These are phyloP conservation scores for Pristionchus mayeri DNA, from an alignment of 2,888 invertebrate genomes.

Conservation along the genomic window DNA sequence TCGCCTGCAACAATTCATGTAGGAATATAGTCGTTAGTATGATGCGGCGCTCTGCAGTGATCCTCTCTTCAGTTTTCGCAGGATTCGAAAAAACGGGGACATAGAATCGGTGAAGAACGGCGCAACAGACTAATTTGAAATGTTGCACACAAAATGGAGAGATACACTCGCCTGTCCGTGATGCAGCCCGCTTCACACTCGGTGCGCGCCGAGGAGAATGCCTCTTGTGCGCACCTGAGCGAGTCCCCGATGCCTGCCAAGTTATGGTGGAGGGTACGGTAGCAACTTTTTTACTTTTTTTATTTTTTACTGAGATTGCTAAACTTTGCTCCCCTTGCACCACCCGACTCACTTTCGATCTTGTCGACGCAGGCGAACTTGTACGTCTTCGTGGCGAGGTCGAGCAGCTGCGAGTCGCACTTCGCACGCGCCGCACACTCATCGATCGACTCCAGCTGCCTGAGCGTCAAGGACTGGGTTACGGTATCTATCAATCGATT, in stretches of 20 bases:
- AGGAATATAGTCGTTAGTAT: too few relatives aligned
- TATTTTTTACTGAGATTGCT: too few relatives aligned
- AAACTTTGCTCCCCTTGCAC: too few relatives aligned
- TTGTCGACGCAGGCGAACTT: conserved; percentile 48
- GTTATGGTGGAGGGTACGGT: background rate
- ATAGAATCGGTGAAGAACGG: too few relatives aligned
- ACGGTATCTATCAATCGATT: background rate
- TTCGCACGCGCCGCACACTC: background rate
- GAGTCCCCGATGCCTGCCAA: conserved; percentile 16
- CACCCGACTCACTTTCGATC: conserved; percentile 43
- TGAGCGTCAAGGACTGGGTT: conserved; percentile 4
- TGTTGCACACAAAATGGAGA: too few relatives aligned
- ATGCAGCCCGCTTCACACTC: conserved; percentile 44
- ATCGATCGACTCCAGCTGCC: conserved; percentile 29
- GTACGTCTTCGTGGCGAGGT: conserved; percentile 42
- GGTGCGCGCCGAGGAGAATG: background rate
- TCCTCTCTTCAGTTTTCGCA: too few relatives aligned
- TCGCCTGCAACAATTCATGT: too few relatives aligned
- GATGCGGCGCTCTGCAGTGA: too few relatives aligned
- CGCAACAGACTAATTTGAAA: too few relatives aligned
- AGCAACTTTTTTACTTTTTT: too few relatives aligned
- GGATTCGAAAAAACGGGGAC: too few relatives aligned
- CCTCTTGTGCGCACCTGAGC: conserved; percentile 32
- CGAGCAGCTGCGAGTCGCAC: conserved; percentile 29
- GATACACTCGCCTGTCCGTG: conserved; percentile 19